Evolutionary conservation across 2,888 invertebrate species (phyloP).

Genomic region (Anticlea derivata): DNA sequence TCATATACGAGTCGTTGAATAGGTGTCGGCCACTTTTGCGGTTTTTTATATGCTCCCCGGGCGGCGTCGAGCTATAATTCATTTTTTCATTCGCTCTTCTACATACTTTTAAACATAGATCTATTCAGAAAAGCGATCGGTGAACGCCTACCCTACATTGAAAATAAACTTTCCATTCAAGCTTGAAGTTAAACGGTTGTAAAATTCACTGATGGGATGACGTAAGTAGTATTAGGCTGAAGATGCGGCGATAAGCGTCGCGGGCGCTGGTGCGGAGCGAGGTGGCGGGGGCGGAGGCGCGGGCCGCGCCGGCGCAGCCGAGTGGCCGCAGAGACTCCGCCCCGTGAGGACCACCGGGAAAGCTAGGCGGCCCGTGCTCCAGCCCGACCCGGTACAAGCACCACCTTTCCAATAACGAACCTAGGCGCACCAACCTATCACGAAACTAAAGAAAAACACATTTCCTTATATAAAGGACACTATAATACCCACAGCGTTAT

Average conservation of each 20-base stretch:
- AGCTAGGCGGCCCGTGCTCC: conserved; percentile 72
- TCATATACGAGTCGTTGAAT: conserved; percentile 73
- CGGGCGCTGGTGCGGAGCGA: conserved; percentile 50
- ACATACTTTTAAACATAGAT: conserved; percentile 13
- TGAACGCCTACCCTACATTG: conserved; percentile 3
- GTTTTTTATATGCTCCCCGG: conserved; percentile 52
- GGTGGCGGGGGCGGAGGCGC: conserved; percentile 45
- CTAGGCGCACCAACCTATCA: conserved; percentile 9
- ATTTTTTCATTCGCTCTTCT: conserved; percentile 19
- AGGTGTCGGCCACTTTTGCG: conserved; percentile 68
- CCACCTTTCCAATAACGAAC: conserved; percentile 22
- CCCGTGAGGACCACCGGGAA: conserved; percentile 83
- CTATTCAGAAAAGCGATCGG: conserved; percentile 10
- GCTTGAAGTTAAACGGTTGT: conserved; percentile 6
- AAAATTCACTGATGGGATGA: conserved; percentile 50
- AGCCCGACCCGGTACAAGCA: conserved; percentile 33
- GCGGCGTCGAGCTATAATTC: conserved; percentile 26
- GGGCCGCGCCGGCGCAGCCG: conserved; percentile 65
- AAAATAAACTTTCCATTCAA: conserved; percentile 15
- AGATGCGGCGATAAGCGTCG: conserved; percentile 76
- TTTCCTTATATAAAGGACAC: neutral
- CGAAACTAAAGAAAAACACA: neutral
- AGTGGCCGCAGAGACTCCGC: conserved; percentile 79
- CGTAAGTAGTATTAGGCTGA: conserved; percentile 71
- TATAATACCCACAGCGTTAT: no score